Conservation (phyloP, 2,888 invertebrate genomes). For the Gari tellinella region DNA sequence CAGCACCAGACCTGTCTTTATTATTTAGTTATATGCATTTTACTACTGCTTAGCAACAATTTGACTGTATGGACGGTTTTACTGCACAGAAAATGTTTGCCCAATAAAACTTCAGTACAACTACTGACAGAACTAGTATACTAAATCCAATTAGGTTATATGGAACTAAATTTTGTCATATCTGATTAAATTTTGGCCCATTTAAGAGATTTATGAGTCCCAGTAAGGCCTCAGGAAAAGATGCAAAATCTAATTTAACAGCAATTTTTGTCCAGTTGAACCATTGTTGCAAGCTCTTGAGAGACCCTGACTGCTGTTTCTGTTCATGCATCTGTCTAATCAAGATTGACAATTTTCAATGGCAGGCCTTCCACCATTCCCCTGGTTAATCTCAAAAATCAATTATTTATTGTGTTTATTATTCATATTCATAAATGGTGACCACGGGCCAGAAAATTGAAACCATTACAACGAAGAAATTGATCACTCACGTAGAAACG, state of each 20-base stretch:
- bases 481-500: conserved; percentile 34
- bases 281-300: conserved; percentile 10
- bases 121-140: no score
- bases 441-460: conserved; percentile 56
- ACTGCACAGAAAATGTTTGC: no score
- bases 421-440: conserved; percentile 48
- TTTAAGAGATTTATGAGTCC: no score
- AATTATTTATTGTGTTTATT: conserved; percentile 36
- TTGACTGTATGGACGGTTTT: no score
- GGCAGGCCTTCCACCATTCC: conserved; percentile 10
- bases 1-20: no score
- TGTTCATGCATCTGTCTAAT: conserved; percentile 29
- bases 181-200: no score
- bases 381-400: conserved; percentile 26
- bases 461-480: conserved; percentile 29
- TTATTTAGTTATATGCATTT: no score
- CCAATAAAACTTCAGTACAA: no score
- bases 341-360: conserved; percentile 30
- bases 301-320: conserved; percentile 16
- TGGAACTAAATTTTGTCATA: no score
- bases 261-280: conserved; percentile 24
- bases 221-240: no score
- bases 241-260: conserved; percentile 21
- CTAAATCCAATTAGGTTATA: no score
- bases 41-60: no score